Evolutionary conservation across 2,888 invertebrate genomes (phyloP).

Genomic region (Suillia variegata): DNA sequence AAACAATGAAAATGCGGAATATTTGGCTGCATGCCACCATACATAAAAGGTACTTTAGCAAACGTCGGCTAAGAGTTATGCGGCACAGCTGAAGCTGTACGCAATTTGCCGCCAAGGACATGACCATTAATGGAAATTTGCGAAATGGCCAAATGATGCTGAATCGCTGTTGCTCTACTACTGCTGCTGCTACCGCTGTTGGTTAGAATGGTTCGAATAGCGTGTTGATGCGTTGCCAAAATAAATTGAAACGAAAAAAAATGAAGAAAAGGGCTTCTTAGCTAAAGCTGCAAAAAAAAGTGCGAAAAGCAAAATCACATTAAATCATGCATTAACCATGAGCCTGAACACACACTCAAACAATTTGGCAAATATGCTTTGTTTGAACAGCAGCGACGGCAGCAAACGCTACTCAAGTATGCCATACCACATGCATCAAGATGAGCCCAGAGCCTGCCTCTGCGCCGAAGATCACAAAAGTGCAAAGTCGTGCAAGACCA

Average conservation of each 20-base stretch:
- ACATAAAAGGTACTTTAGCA: slow-evolving; percentile 38
- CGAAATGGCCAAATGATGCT: slow-evolving; percentile 38
- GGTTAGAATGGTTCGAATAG: too few species aligned
- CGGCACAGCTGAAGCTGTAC: slow-evolving; percentile 36
- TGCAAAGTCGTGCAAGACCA: slow-evolving; percentile 29
- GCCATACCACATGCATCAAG: background rate
- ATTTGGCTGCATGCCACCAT: too few species aligned
- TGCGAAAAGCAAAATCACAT: slow-evolving; percentile 46
- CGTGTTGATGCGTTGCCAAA: slow-evolving; percentile 54
- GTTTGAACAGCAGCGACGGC: slow-evolving; percentile 20
- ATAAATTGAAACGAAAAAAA: too few species aligned
- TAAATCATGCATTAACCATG: slow-evolving; percentile 58
- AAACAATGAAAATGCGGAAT: background rate
- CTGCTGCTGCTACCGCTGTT: too few species aligned
- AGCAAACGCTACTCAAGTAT: background rate
- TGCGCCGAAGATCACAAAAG: too few species aligned
- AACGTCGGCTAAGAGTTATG: slow-evolving; percentile 38
- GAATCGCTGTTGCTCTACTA: too few species aligned
- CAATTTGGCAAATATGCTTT: slow-evolving; percentile 48
- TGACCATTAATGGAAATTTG: slow-evolving; percentile 50
- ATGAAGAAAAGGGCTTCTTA: slow-evolving; percentile 22
- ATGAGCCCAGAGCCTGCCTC: slow-evolving; percentile 16
- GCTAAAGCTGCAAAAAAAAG: slow-evolving; percentile 29
- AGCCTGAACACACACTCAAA: slow-evolving; percentile 27
- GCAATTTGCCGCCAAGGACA: slow-evolving; percentile 51